phyloP scores from a whole-genome alignment of 2,113 vertebrate species.

The Dromas ardeola region DNA sequence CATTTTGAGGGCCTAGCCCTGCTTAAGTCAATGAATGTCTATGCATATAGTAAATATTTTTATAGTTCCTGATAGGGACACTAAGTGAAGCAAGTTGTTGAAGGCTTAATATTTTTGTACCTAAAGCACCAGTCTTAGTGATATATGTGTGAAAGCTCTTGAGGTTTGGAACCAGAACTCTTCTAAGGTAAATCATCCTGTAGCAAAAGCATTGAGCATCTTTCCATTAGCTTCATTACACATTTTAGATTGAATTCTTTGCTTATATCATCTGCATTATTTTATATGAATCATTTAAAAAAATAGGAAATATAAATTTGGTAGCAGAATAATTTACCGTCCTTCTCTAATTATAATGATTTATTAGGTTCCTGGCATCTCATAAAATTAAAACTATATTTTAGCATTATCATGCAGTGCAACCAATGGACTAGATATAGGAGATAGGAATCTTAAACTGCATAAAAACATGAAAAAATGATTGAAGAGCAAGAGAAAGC shows the following conservation, averaged over 20 bases:
- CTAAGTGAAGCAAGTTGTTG: not conserved
- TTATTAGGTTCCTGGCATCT: not conserved
- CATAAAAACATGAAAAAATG: not conserved
- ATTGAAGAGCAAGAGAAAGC: not conserved
- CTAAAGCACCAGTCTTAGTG: not conserved
- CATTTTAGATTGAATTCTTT: not conserved
- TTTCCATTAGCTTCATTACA: not conserved
- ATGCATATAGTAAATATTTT: not conserved
- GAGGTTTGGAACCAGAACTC: not conserved
- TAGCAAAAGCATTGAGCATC: not conserved
- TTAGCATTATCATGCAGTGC: not conserved
- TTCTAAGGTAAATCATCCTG: not conserved
- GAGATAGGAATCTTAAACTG: not conserved
- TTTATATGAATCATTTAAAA: not conserved
- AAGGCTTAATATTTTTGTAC: not conserved
- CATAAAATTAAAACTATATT: constrained; percentile 23
- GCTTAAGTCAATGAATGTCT: not conserved
- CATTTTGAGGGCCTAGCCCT: not conserved
- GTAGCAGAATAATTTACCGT: not conserved
- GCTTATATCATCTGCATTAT: not conserved
- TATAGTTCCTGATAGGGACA: not conserved
- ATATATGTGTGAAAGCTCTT: not conserved
- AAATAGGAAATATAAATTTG: not conserved
- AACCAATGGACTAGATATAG: not conserved
- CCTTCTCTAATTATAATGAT: not conserved